phyloP scores from a whole-genome alignment of 2,113 vertebrate species.

The Pterophyllum scalare region DNA sequence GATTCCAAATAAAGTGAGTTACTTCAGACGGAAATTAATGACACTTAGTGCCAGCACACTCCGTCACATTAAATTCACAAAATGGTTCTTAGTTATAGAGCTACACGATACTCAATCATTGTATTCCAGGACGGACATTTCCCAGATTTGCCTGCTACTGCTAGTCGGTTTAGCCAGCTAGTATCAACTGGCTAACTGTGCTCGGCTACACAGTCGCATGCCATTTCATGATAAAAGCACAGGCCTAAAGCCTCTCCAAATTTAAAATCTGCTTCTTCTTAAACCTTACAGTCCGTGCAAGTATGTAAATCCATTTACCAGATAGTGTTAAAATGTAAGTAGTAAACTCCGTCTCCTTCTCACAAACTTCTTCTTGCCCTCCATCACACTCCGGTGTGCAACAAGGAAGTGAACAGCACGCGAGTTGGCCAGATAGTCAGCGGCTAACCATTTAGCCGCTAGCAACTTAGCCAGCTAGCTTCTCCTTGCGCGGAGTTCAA shows the following conservation, averaged over 20 bases:
- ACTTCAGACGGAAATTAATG: neutral
- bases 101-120: constrained; percentile 36
- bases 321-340: constrained; percentile 14
- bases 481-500: constrained; percentile 67
- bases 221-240: constrained; percentile 45
- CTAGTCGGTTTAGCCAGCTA: constrained; percentile 60
- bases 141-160: constrained; percentile 40
- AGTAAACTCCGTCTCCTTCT: constrained; percentile 23
- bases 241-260: constrained; percentile 42
- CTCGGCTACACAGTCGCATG: constrained; percentile 58
- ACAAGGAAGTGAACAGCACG: constrained; percentile 78
- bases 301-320: constrained; percentile 34
- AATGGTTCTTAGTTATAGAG: constrained; percentile 1
- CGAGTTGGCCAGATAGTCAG: constrained; percentile 49
- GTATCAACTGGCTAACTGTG: constrained; percentile 52
- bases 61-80: constrained; percentile 8
- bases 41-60: constrained; percentile 14
- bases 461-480: constrained; percentile 54
- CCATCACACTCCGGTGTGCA: constrained; percentile 66
- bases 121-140: constrained; percentile 42
- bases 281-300: neutral
- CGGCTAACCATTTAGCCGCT: constrained; percentile 43
- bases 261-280: constrained; percentile 23
- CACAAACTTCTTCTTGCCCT: constrained; percentile 63
- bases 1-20: constrained; percentile 11